Evolutionary conservation across 1,140 invertebrate genomes (phyloP).

Genomic region (Drosophila pseudoananassae): DNA sequence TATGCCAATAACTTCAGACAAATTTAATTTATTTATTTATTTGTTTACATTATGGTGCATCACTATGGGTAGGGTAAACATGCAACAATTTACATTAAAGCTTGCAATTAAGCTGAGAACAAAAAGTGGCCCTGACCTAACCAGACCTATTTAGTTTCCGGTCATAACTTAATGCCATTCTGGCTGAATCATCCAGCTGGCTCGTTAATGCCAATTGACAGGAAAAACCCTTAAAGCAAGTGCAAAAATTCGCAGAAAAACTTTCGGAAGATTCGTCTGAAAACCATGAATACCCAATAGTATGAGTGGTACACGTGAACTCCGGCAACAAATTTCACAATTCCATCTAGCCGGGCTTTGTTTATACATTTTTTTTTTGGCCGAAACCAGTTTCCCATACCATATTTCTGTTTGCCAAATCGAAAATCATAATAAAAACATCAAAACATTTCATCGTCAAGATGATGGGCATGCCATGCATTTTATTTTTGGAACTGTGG

Average conservation of each 20-base stretch:
- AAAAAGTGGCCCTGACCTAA: background rate
- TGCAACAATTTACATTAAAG: background rate
- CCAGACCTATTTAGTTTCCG: conserved; percentile 59
- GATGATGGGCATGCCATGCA: conserved; percentile 29
- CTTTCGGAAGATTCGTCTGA: conserved; percentile 36
- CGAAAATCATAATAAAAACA: conserved; percentile 53
- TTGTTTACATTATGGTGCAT: conserved; percentile 14
- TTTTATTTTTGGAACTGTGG: conserved; percentile 47
- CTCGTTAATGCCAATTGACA: conserved; percentile 18
- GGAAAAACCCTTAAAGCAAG: conserved; percentile 15
- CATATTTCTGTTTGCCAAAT: conserved; percentile 36
- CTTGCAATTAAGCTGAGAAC: background rate
- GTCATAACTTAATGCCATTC: conserved; percentile 28
- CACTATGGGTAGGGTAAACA: background rate
- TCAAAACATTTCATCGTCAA: conserved; percentile 18
- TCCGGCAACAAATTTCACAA: conserved; percentile 13
- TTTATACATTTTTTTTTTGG: conserved; percentile 31
- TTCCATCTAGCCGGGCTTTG: conserved; percentile 21
- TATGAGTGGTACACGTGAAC: conserved; percentile 2
- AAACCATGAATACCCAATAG: conserved; percentile 30
- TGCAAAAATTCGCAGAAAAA: conserved; percentile 50
- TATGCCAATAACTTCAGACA: conserved; percentile 18
- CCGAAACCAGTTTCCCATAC: conserved; percentile 36
- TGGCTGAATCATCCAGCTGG: conserved; percentile 58
- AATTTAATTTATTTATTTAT: conserved; percentile 30